These are phyloP conservation scores for Halcyon badia DNA, from an alignment of 2,797 vertebrate genomes.

Conservation along the genomic window DNA sequence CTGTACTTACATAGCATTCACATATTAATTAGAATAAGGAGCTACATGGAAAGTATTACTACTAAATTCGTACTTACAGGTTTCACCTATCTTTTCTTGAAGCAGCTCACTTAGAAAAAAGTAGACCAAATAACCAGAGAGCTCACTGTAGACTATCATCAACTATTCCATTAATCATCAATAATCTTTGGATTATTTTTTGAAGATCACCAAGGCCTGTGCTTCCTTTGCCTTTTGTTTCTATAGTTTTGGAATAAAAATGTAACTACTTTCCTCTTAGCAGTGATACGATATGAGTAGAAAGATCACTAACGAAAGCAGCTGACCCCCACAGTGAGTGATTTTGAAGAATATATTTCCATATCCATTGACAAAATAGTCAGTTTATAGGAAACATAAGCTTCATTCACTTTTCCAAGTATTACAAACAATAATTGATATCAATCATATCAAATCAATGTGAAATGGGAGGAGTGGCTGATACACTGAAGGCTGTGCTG, in stretches of 20 bases:
- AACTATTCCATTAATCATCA: background rate
- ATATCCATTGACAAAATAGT: background rate
- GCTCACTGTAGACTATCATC: background rate
- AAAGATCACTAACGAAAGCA: background rate
- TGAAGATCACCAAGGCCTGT: background rate
- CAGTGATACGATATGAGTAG: background rate
- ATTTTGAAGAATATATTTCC: background rate
- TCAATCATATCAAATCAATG: background rate
- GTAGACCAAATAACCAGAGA: background rate
- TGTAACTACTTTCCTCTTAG: background rate
- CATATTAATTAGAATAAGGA: background rate
- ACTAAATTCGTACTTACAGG: background rate
- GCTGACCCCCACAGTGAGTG: background rate
- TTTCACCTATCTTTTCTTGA: background rate
- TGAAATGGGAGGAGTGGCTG: too few species aligned
- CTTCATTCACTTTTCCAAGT: background rate
- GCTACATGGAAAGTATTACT: background rate
- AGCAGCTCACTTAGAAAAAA: background rate
- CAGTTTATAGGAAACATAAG: background rate
- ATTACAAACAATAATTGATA: background rate
- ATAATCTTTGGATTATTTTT: background rate
- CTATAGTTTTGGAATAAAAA: background rate
- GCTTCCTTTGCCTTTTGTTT: background rate
- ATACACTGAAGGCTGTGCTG: too few species aligned
- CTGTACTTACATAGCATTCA: background rate